Evolutionary conservation across 2,888 invertebrate genomes (phyloP), one percentile per base, ranked within the genome.

Genomic region (Eupithecia abbreviata): DNA sequence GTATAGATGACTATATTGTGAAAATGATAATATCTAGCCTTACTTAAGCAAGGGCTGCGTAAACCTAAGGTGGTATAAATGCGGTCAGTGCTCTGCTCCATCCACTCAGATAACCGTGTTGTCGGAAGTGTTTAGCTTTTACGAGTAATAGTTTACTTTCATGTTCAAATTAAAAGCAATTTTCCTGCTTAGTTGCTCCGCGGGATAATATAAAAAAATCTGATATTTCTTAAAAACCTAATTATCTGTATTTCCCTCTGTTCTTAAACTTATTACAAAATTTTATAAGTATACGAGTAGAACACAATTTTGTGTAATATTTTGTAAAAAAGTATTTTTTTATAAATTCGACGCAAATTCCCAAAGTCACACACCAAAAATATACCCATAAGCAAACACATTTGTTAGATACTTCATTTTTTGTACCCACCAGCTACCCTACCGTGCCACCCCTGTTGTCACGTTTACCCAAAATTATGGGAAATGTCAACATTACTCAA

Each of bases 401-500:
- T 77, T 73, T 71, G 69, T 68, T 74, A 71, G 58, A 4, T 62
- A 62, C 62, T 70, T 65, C 73, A 77, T 77, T 82, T 82, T 84
- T 83, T 81, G 77, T 80, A 79, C 42, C 66, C 41, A 66, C 66
- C 13, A 66, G 78, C 79, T 74, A 77, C 82, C 82, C 78, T 80
- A 76, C 81, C 81, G 82, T 83, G 84, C 78, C 81, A 84, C 89
- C 88, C 92, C 84, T 86, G 81, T 79, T 82, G 84, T 84, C 82
- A 85, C 89, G 82, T 90, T 91, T 89, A 89, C 88, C 89, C 83
- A 90, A 93, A 93, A 92, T 91, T 92, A 93, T 94, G 94, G 93
- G 94, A 94, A 94, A 90, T 84, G 91, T 88, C 93, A 93, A 94
- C 93, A 93, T 84, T 87, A 89, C 91, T 93, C 91, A 84, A 90